Conservation (phyloP, 2,113 vertebrate species). For the Dryoscopus gambensis region DNA sequence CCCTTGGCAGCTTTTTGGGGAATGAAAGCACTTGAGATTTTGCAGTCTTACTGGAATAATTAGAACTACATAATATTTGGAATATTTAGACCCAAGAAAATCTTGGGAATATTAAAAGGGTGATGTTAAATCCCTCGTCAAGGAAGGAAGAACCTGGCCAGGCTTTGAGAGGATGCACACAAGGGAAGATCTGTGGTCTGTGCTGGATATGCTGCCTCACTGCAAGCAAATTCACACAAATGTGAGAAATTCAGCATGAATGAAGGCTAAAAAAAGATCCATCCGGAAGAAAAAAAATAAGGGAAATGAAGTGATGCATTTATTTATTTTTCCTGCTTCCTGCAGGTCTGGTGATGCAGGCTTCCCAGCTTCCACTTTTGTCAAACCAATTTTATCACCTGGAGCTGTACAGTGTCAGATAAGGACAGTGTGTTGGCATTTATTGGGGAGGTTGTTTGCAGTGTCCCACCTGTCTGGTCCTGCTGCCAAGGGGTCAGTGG, state of each 20-base stretch:
- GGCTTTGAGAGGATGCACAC: neutral
- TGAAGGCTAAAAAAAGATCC: neutral
- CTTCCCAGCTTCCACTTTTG: neutral
- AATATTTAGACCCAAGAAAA: constrained; percentile 5
- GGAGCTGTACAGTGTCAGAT: neutral
- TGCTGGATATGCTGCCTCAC: neutral
- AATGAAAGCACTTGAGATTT: constrained; percentile 42
- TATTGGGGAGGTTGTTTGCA: neutral
- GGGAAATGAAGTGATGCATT: neutral
- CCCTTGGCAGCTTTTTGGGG: constrained; percentile 22
- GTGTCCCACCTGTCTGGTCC: neutral
- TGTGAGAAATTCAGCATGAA: neutral
- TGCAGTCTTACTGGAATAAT: constrained; percentile 6
- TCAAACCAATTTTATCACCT: neutral
- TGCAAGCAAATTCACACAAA: neutral
- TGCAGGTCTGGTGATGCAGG: neutral
- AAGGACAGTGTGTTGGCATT: neutral
- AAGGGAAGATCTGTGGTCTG: neutral
- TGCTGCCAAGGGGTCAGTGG: neutral
- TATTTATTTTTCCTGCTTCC: neutral
- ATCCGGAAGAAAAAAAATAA: neutral
- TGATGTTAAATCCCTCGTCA: neutral
- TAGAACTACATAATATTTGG: constrained; percentile 21
- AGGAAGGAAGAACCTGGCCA: neutral
- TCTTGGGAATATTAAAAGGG: constrained; percentile 16